Evolutionary conservation across 2,888 invertebrate genomes (phyloP), one percentile per base, ranked within the genome.

Genomic region (Dryadula phaetusa): DNA sequence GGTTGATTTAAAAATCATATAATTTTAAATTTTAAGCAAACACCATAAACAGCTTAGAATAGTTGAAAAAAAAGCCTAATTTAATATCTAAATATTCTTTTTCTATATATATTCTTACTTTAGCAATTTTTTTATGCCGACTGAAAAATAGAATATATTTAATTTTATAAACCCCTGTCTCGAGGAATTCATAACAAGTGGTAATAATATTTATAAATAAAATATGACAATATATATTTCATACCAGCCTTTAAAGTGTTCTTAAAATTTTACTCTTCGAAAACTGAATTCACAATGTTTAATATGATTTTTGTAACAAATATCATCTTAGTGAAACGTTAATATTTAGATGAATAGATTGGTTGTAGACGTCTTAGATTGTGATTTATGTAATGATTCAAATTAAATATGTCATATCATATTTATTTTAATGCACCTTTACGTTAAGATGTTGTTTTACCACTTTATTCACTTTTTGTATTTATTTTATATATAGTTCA

Each of bases 171-270:
- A 2, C 6, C 6, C 25, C 12, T 14, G 14, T 60, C 16, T 60
- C 3, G 14, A 32, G 32, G 14, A 32, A 14, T 16, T 60, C 46
- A 32, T 32, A 20, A 60, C 14, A 60, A 46, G 32, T 46, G 32
- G 32, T 46, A 44, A 0, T 60, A 28, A 14, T 56, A 44, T 60
- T 16, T 40, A 40, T 22, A 4, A 22, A 56, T 40, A 60, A 60
- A 46, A 32, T 46, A 14, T 46, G 44, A 46, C 44, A 46, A 60
- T 60, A 60, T 60, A 28, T 52, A 25, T 52, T 40, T 12, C 7
- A 18, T 40, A 34, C 40, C 37, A 40, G 37, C 52, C 40, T 49
- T 37, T 37, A 40, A 56, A 62, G 62, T 52, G 62, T 62, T 62
- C 62, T 62, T 42, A 37, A 40, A 25, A 40, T 37, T 52, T 52